phyloP scores from a whole-genome alignment of 2,797 vertebrate genomes.

The Notolabrus celidotus region DNA sequence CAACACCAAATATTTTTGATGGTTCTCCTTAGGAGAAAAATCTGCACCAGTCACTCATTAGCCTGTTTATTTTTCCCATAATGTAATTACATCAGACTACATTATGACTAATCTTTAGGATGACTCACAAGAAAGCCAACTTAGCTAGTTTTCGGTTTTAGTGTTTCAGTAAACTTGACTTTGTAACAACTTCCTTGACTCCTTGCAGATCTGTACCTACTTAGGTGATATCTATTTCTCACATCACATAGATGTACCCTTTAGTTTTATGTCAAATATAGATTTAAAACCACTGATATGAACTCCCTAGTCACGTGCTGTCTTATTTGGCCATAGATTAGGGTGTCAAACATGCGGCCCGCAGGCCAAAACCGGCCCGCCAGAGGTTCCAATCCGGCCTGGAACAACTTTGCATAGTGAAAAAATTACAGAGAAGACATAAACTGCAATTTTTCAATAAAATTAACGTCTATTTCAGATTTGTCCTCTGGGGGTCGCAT shows the following conservation, averaged over 20 bases:
- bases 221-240: background rate
- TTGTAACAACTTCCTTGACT: background rate
- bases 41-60: background rate
- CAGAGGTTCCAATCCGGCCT: no score
- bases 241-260: background rate
- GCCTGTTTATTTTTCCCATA: conserved; percentile 14
- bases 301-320: background rate
- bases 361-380: no score
- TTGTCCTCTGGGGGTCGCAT: no score
- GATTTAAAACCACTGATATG: background rate
- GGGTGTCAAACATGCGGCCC: no score
- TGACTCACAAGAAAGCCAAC: conserved; percentile 19
- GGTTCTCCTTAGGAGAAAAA: background rate
- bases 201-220: background rate
- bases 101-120: conserved; percentile 20
- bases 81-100: conserved; percentile 29
- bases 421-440: no score
- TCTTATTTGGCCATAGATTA: background rate
- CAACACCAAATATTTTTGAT: background rate
- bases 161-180: conserved; percentile 1
- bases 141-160: conserved; percentile 9
- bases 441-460: no score
- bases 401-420: no score
- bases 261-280: background rate
- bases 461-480: no score